A percentile compares a stretch with the other conserved stretches of the same genome.
Conservation (phyloP, 2,888 invertebrate species). For the Tetropium fuscum region DNA sequence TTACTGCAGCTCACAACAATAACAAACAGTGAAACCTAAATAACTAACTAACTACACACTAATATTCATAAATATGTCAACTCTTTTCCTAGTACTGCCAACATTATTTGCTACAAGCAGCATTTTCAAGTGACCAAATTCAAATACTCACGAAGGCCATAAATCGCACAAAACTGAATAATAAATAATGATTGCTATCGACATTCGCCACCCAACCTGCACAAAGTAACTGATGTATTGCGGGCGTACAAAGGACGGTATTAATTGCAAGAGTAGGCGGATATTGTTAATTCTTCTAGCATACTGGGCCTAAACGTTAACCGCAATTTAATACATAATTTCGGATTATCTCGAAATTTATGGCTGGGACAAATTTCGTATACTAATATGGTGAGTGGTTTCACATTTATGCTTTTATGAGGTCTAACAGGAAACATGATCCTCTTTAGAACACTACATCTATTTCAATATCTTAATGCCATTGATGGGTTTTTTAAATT, state of each 20-base stretch:
- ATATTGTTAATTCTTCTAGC: conserved; percentile 24
- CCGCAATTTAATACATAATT: neutral
- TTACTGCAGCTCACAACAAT: too few species aligned
- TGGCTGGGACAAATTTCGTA: conserved; percentile 2
- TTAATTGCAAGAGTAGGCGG: conserved; percentile 23
- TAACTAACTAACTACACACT: too few species aligned
- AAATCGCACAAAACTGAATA: conserved; percentile 48
- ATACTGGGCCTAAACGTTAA: neutral
- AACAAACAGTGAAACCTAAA: too few species aligned
- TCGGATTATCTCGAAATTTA: conserved; percentile 15
- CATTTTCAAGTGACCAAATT: conserved; percentile 26
- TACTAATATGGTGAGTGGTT: neutral
- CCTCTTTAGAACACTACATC: neutral
- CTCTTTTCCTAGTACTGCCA: too few species aligned
- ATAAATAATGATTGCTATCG: conserved; percentile 56
- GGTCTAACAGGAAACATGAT: neutral
- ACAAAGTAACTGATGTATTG: conserved; percentile 24
- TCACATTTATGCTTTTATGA: neutral
- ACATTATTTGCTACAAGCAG: conserved; percentile 4
- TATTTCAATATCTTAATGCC: neutral
- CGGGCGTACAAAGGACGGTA: conserved; percentile 12
- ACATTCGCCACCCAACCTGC: conserved; percentile 40
- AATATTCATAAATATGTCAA: too few species aligned
- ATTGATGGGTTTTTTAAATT: neutral
- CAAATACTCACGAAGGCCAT: conserved; percentile 44